These are phyloP conservation scores for Cirrhinus mrigala DNA, from an alignment of 2,797 vertebrate genomes.

Conservation along the genomic window DNA sequence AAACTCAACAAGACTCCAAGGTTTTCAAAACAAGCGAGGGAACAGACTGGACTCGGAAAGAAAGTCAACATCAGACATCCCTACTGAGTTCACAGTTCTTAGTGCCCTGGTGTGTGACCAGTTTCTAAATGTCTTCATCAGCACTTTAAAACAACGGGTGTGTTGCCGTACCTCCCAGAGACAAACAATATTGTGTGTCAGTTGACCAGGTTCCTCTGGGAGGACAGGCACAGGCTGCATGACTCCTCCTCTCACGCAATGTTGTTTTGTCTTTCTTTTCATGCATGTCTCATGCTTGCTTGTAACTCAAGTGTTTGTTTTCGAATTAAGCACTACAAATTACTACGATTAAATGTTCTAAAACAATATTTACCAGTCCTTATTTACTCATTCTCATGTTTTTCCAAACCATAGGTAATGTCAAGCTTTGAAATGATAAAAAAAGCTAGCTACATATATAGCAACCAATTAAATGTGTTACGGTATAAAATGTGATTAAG, in stretches of 20 bases:
- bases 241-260: constrained; percentile 44
- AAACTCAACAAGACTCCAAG: constrained; percentile 19
- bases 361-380: not conserved
- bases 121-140: constrained; percentile 43
- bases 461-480: constrained; percentile 10
- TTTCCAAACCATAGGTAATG: not conserved
- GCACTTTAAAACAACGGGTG: constrained; percentile 28
- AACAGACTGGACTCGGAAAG: not conserved
- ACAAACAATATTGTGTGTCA: constrained; percentile 48
- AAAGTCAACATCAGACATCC: constrained; percentile 31
- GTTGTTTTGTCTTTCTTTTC: constrained; percentile 35
- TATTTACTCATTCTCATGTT: not conserved
- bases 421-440: no score
- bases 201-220: constrained; percentile 31
- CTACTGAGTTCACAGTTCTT: constrained; percentile 5
- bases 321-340: not conserved
- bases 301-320: not conserved
- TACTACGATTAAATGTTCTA: not conserved
- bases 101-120: constrained; percentile 40
- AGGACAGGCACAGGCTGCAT: constrained; percentile 27
- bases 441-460: no score
- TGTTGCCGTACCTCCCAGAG: constrained; percentile 26
- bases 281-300: constrained; percentile 11
- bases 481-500: constrained; percentile 13
- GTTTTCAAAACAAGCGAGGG: constrained; percentile 11